Evolutionary conservation across 2,888 invertebrate species (phyloP), one percentile per base, ranked within the genome.

Genomic region (Caenorhabditis sp.): DNA sequence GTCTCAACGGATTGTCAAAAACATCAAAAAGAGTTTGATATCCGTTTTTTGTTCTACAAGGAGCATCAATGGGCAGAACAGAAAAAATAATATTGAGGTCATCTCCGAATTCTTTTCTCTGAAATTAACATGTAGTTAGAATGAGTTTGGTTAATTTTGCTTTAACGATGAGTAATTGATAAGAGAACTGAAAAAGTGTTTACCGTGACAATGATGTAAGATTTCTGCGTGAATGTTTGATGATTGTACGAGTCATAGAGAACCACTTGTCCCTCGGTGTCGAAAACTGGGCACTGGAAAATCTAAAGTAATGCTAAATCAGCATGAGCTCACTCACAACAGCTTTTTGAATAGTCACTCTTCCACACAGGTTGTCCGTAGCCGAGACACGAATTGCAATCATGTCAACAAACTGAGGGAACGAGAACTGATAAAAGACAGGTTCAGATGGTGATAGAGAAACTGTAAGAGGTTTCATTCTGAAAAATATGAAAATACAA

Each of bases 271-370:
- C 68, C 68, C 38, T 68, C 68, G 47, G 31, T 68, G 16, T 68
- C 54, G 1, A 68, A 68, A 8, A 68, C 68, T 0, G 68, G 68
- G 24, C 68, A 68, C 68, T 68, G 14, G 14, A 49, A 47, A 47
- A n/a, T n/a, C 47, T 14, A 54, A 54, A 12, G 4, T 54, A 12
- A 26, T 47, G n/a, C 19, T 7, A 1, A 1, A 19, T 12, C 6
- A 0, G 14, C 2, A 7, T 54, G 1, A 3, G 12, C 12, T 14
- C 16, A 49, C 64, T 49, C 28, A 66, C 49, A 49, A 38, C 8
- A 1, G 68, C 68, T 68, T 35, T 38, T 35, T 38, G 51, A 22
- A 68, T 24, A 1, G 54, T 68, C 22, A 68, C 28, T 31, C 54
- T 54, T 24, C 51, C 68, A 22, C 68, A 68, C 0, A 35, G 5